Base-by-base conservation (phyloP, 2,888 invertebrate species). In the Metalampra italica region DNA sequence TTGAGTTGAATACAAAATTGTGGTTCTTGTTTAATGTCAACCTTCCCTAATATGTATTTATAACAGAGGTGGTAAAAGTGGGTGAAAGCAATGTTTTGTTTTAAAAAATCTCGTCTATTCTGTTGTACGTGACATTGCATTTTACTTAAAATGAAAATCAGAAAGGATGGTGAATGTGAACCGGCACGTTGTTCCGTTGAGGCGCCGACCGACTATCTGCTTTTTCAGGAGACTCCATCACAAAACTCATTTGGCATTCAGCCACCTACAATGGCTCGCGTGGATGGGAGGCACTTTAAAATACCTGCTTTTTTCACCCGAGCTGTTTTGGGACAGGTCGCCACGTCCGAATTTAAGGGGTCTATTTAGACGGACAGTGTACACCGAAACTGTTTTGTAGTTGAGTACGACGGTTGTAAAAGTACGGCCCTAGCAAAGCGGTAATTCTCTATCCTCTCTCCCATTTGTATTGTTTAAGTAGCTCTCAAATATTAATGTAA, bases 201-300 rank as follows among this genome's bases (percentile, higher is more conserved):
- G 15, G 43, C 45, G 49, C 67, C 69, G 57, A 75, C 67, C 78
- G 71, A 78, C 77, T 82, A 80, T 82, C 75, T 75, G 72, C 75
- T 73, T 73, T 71, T 75, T 72, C 74, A 74, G 75, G 73, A 74
- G 79, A 75, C 81, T 82, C 71, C 80, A 82, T 86, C 81, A 81
- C 81, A 81, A 83, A 86, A 84, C 82, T 87, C 86, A 86, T 87
- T 88, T 88, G 87, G 88, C 87, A 87, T 85, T 77, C 85, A 78
- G 85, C 88, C 88, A 87, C 79, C 73, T 73, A 81, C 81, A 79
- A 77, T 75, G 78, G 75, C 70, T 72, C 71, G 81, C 75, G 76
- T 79, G 76, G 78, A 81, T 80, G 74, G 73, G 71, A 74, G 75
- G 71, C 75, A 73, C 75, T 82, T 84, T 80, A 78, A 85, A 86